Conservation (phyloP, 2,888 invertebrate species). For the Azorinus chamasolen region DNA sequence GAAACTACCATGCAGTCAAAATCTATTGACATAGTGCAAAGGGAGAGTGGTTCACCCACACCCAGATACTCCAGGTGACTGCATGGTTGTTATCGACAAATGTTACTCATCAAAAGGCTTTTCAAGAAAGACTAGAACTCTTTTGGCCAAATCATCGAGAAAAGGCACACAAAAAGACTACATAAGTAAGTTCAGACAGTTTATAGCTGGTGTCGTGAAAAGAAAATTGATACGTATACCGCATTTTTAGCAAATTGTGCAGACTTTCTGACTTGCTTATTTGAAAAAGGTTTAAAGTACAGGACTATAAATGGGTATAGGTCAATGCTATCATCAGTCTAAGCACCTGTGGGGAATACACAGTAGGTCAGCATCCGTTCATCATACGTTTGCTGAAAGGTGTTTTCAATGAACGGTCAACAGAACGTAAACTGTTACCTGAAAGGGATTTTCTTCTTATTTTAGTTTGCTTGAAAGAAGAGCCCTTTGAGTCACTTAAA, state of each 20-base stretch:
- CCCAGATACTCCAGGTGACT: constrained; percentile 25
- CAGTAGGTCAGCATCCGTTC: constrained; percentile 16
- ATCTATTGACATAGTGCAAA: constrained; percentile 10
- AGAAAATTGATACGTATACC: constrained; percentile 35
- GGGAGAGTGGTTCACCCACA: constrained; percentile 12
- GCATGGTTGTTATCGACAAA: constrained; percentile 43
- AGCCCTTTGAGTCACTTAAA: constrained; percentile 15
- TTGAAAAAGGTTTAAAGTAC: constrained; percentile 8
- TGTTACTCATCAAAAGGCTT: constrained; percentile 6
- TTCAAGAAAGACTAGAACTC: constrained; percentile 19
- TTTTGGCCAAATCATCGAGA: constrained; percentile 17
- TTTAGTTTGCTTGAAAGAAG: too few relatives aligned
- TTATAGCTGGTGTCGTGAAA: constrained; percentile 30
- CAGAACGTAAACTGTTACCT: constrained; percentile 12
- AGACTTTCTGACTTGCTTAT: constrained; percentile 30
- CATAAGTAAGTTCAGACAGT: constrained; percentile 31
- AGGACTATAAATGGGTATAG: constrained; percentile 23
- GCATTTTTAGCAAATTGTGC: constrained; percentile 36
- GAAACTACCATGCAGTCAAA: constrained; percentile 10
- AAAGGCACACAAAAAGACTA: constrained; percentile 32
- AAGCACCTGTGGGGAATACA: not conserved
- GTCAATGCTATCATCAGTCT: constrained; percentile 28
- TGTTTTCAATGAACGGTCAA: constrained; percentile 21
- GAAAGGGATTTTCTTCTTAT: too few relatives aligned
- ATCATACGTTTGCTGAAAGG: constrained; percentile 19